These are phyloP conservation scores for Sterna hirundo DNA, from an alignment of 2,113 vertebrate species.

Conservation along the genomic window DNA sequence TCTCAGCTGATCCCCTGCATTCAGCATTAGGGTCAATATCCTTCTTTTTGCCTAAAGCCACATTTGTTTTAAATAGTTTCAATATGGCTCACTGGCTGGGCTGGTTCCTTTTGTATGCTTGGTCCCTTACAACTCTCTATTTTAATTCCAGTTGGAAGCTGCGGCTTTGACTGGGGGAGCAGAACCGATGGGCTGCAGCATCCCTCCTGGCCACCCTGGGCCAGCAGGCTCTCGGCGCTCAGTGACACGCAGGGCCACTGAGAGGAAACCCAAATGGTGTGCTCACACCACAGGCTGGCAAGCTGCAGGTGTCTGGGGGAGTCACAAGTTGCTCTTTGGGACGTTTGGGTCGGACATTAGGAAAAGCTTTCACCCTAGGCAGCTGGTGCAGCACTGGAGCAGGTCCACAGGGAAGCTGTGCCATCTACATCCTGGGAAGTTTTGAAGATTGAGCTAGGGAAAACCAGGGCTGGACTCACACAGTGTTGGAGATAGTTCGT, in stretches of 20 bases:
- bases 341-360: not conserved
- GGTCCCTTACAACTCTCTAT: not conserved
- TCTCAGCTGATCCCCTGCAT: not conserved
- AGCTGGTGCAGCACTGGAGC: not conserved
- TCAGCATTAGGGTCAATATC: not conserved
- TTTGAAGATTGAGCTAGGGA: not conserved
- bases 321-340: not conserved
- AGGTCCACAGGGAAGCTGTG: not conserved
- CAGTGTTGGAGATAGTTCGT: not conserved
- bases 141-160: constrained; percentile 17
- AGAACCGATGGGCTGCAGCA: not conserved
- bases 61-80: constrained; percentile 35
- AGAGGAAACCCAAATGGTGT: not conserved
- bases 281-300: not conserved
- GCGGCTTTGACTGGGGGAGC: not conserved
- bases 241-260: not conserved
- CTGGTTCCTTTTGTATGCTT: constrained; percentile 7
- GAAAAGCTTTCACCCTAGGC: not conserved
- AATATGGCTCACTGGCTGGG: not conserved
- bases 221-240: not conserved
- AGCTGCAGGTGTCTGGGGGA: accelerated
- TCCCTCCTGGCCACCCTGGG: not conserved
- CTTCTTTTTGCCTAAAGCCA: constrained; percentile 1
- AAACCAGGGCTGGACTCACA: not conserved
- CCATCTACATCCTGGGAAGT: not conserved